Base-by-base conservation (phyloP, 2,797 vertebrate genomes). In the Miichthys miiuy region DNA sequence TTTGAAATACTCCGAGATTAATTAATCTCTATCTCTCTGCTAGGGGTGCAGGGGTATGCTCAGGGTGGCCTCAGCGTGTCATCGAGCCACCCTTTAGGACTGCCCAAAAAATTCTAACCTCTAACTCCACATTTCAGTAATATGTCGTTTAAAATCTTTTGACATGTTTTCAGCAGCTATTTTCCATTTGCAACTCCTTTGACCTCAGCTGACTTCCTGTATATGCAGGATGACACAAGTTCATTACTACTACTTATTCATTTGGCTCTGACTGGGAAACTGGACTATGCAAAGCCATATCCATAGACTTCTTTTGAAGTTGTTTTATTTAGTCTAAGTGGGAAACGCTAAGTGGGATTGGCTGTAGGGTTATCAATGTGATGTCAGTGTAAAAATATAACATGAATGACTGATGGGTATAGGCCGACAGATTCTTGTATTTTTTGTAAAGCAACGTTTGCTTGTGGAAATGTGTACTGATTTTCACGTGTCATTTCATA, bases 121-220 rank as follows among this genome's bases (percentile, higher is more conserved):
- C 34, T 2, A 9, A 9, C 34, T 34, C 34, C 34, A 34, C 34
- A 34, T 34, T 34, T 9, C 8, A 34, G 7, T 34, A 34, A 34
- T 34, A 34, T 34, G 9, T 34, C 7, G 7, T 34, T 34, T 8
- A 38, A 38, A 38, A 9, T 38, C 7, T 38, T 38, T 38, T 38
- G 6, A 30, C 34, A 34, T 8, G 34, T 38, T 9, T 38, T 38
- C 34, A 38, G 34, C 8, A 38, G 2, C 34, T 38, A 9, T 38
- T 38, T 38, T 38, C 66, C 51, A 57, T 47, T 27, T 65, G 20
- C 56, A 52, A 18, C 27, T 16, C 25, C 47, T 68, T 73, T 79
- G 79, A 73, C 60, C 68, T 70, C 17, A 16, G 13, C 34, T 64
- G 23, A 66, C 65, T n/a, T 75, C 48, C 20, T 67, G 56, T 75